These are phyloP conservation scores for Elymnias hypermnestra DNA, from an alignment of 1,140 invertebrate species.

Conservation along the genomic window DNA sequence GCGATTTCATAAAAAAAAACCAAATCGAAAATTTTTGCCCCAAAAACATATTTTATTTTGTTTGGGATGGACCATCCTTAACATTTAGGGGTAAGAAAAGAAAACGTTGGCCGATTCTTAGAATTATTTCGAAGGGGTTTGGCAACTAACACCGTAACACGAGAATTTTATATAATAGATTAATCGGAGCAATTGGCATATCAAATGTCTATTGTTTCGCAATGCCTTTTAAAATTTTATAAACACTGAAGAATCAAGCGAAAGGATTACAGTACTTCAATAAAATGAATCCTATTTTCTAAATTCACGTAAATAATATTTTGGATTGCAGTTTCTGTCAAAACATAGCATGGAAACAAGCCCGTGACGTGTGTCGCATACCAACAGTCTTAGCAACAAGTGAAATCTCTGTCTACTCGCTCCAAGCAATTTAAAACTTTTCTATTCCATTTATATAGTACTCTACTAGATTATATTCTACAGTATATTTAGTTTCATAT, in stretches of 20 bases:
- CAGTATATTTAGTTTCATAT: no score
- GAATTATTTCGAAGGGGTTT: no score
- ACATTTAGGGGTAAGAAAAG: no score
- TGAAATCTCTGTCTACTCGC: slow-evolving; percentile 29
- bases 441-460: slow-evolving; percentile 6
- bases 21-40: no score
- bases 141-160: no score
- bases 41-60: no score
- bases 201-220: not conserved
- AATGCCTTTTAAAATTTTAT: slow-evolving; percentile 3
- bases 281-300: slow-evolving; percentile 12
- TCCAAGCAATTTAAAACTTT: slow-evolving; percentile 5
- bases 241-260: slow-evolving; percentile 3
- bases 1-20: no score
- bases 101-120: no score
- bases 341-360: slow-evolving; percentile 23
- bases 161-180: no score
- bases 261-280: not conserved
- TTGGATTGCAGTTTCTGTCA: slow-evolving; percentile 15
- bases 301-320: slow-evolving; percentile 19
- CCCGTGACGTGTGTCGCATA: slow-evolving; percentile 32
- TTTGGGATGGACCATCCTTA: no score
- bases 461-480: no score
- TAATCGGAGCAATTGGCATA: no score
- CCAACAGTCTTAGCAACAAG: slow-evolving; percentile 38